Evolutionary conservation across 2,888 invertebrate species (phyloP).

Genomic region (Drosophila tanythrix): DNA sequence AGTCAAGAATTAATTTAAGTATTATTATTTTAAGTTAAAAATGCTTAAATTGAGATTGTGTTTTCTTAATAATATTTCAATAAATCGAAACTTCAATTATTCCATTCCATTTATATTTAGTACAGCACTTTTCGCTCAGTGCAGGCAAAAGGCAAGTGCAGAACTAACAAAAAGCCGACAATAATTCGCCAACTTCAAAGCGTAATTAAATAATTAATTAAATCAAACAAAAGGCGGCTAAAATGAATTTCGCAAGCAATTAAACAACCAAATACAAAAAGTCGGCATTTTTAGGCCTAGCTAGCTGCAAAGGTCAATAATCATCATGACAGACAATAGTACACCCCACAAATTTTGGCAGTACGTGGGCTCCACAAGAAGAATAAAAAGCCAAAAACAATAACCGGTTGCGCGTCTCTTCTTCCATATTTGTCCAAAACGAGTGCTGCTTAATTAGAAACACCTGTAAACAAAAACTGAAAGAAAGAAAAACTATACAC

Average conservation of each 20-base stretch:
- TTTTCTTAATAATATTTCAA: neutral
- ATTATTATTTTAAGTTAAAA: neutral
- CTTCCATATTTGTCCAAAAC: conserved; percentile 47
- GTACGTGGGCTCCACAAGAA: conserved; percentile 31
- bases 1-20: neutral
- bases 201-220: conserved; percentile 80
- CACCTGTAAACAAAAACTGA: conserved; percentile 60
- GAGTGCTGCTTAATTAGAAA: conserved; percentile 76
- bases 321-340: conserved; percentile 56
- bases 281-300: conserved; percentile 47
- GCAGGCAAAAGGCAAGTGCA: conserved; percentile 34
- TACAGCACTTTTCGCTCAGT: conserved; percentile 3
- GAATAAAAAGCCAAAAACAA: neutral
- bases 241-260: conserved; percentile 74
- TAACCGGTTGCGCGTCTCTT: conserved; percentile 55
- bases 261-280: conserved; percentile 36
- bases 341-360: conserved; percentile 37
- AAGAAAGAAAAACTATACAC: conserved; percentile 13
- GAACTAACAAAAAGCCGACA: conserved; percentile 23
- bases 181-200: conserved; percentile 71
- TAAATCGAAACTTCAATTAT: neutral
- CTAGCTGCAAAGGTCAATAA: conserved; percentile 72
- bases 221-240: conserved; percentile 69
- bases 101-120: neutral
- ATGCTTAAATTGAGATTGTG: neutral